phyloP scores from a whole-genome alignment of 2,797 vertebrate genomes.

The Schizopygopsis pylzovi region DNA sequence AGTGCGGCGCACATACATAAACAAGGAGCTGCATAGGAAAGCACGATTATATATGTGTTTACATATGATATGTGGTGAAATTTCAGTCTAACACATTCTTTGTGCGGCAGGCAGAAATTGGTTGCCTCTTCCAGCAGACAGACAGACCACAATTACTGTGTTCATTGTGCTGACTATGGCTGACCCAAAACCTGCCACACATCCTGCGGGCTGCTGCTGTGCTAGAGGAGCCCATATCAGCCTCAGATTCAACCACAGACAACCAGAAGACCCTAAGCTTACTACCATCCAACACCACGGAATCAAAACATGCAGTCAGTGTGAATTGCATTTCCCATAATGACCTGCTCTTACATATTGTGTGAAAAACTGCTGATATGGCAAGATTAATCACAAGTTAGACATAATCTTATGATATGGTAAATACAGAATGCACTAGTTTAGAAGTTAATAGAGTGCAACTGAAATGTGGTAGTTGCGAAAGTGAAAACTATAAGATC shows the following conservation, averaged over 20 bases:
- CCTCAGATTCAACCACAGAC: slow-evolving; percentile 29
- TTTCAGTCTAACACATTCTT: slow-evolving; percentile 30
- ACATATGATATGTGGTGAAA: slow-evolving; percentile 41
- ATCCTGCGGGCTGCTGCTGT: slow-evolving; percentile 11
- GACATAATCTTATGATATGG: too few relatives aligned
- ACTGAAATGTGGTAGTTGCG: too few relatives aligned
- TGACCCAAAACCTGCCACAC: slow-evolving; percentile 21
- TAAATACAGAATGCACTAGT: too few relatives aligned
- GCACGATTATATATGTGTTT: neutral
- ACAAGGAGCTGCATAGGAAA: neutral
- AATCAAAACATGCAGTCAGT: slow-evolving; percentile 5
- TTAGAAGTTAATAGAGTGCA: too few relatives aligned
- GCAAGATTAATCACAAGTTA: too few relatives aligned
- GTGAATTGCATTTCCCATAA: slow-evolving; percentile 6
- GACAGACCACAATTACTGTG: slow-evolving; percentile 55
- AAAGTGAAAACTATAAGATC: too few relatives aligned
- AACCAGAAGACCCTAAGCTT: neutral
- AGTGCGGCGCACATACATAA: neutral
- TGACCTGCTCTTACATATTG: neutral
- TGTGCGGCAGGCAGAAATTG: neutral
- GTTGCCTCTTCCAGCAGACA: slow-evolving; percentile 38
- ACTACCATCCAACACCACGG: slow-evolving; percentile 9
- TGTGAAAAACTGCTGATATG: too few relatives aligned
- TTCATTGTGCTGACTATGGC: slow-evolving; percentile 50
- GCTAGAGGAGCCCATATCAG: slow-evolving; percentile 18